phyloP scores from a whole-genome alignment of 2,888 invertebrate genomes.

The Alloscopus bannaensis region DNA sequence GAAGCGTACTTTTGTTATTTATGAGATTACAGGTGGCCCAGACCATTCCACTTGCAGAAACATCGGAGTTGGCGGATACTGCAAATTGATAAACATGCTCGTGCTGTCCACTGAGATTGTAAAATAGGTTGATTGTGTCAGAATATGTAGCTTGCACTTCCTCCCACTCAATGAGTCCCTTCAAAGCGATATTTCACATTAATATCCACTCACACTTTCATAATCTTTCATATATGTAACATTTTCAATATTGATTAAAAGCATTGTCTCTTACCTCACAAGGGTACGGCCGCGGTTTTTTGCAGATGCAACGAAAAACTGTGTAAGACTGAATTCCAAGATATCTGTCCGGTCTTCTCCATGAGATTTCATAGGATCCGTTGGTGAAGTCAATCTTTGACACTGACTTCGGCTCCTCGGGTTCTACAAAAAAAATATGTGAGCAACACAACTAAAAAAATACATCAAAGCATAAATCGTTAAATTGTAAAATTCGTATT shows the following conservation, averaged over 20 bases:
- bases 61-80: constrained; percentile 84
- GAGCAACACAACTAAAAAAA: background rate
- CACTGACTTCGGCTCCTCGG: constrained; percentile 79
- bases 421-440: constrained; percentile 74
- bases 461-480: background rate
- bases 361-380: constrained; percentile 84
- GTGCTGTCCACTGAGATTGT: constrained; percentile 49
- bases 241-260: too few relatives aligned
- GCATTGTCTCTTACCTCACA: constrained; percentile 77
- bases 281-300: constrained; percentile 79
- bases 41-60: constrained; percentile 87
- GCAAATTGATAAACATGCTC: constrained; percentile 84
- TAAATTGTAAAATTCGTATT: background rate
- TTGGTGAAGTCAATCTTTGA: constrained; percentile 85
- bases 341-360: constrained; percentile 79
- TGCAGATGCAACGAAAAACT: constrained; percentile 85
- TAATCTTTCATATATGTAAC: background rate
- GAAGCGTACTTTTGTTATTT: constrained; percentile 75
- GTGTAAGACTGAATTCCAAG: constrained; percentile 80
- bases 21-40: constrained; percentile 87
- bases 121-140: constrained; percentile 51
- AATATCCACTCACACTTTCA: background rate
- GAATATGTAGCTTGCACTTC: constrained; percentile 46
- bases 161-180: constrained; percentile 70
- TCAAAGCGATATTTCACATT: constrained; percentile 27